These are phyloP conservation scores for Camponotus fellah DNA, from an alignment of 2,888 invertebrate genomes.

Conservation along the genomic window DNA sequence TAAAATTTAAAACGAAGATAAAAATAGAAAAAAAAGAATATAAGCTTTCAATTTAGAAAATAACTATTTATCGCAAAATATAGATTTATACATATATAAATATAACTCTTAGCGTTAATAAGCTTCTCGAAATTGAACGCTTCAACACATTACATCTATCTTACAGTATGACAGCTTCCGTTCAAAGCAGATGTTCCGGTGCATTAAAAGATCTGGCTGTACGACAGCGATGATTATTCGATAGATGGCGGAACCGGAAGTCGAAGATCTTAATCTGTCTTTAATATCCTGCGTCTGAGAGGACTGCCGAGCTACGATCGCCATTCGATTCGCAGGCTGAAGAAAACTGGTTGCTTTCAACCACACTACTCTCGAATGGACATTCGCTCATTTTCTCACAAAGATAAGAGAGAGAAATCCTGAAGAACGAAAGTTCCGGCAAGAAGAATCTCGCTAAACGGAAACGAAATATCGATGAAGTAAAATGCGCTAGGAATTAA, in stretches of 20 bases:
- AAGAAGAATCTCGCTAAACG: slow-evolving; percentile 3
- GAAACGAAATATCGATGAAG: slow-evolving; percentile 39
- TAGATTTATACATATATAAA: neutral
- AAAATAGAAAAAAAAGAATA: neutral
- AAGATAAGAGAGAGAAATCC: slow-evolving; percentile 68
- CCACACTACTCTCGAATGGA: slow-evolving; percentile 53
- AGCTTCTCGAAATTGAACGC: slow-evolving; percentile 39
- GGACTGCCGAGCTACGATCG: slow-evolving; percentile 58
- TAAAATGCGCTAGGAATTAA: slow-evolving; percentile 48
- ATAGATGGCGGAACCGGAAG: slow-evolving; percentile 59
- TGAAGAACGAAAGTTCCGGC: slow-evolving; percentile 43
- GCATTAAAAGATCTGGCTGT: slow-evolving; percentile 46
- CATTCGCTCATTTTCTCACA: slow-evolving; percentile 75
- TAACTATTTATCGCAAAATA: neutral
- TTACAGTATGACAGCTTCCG: slow-evolving; percentile 53
- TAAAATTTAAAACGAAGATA: neutral
- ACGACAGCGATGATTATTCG: slow-evolving; percentile 49
- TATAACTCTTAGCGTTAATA: slow-evolving; percentile 27
- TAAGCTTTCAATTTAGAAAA: neutral
- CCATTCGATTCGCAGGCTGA: slow-evolving; percentile 60
- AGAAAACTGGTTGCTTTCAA: slow-evolving; percentile 62
- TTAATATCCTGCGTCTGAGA: slow-evolving; percentile 79
- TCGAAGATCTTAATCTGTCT: slow-evolving; percentile 77
- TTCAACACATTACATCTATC: slow-evolving; percentile 47
- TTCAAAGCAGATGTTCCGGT: slow-evolving; percentile 46